Evolutionary conservation across 2,113 vertebrate genomes (phyloP).

Genomic region (Pelvicachromis taeniatus): DNA sequence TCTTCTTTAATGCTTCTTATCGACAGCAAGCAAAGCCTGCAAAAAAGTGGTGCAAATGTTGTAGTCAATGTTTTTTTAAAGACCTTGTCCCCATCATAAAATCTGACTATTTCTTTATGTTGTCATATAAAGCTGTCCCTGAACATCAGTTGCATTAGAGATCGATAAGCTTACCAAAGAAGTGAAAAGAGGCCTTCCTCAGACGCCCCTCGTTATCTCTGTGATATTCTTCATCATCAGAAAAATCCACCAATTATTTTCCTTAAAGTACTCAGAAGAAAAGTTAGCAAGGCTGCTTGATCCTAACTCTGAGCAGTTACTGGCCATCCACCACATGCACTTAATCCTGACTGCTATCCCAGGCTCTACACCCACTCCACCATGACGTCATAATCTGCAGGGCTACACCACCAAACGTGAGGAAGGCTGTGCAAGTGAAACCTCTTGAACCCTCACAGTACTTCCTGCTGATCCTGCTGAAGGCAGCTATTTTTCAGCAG

Average conservation of each 20-base stretch:
- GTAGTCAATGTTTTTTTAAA: neutral
- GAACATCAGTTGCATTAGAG: neutral
- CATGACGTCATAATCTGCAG: conserved; percentile 70
- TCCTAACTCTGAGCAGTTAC: neutral
- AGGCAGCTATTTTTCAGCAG: neutral
- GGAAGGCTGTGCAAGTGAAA: neutral
- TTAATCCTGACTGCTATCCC: conserved; percentile 63
- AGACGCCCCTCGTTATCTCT: neutral
- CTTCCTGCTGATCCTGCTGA: neutral
- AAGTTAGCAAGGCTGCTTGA: neutral
- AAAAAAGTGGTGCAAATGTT: neutral
- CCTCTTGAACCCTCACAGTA: conserved; percentile 23
- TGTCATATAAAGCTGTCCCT: neutral
- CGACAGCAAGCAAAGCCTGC: neutral
- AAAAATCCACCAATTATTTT: neutral
- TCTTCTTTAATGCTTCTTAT: conserved; percentile 1
- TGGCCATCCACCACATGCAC: neutral
- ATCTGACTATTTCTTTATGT: neutral
- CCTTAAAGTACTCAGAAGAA: neutral
- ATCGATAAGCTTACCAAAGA: neutral
- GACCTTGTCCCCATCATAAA: neutral
- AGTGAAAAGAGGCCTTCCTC: neutral
- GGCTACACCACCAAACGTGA: neutral
- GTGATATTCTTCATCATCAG: neutral
- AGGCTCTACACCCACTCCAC: conserved; percentile 17